Base-by-base conservation (phyloP, 1,140 invertebrate species). In the Scaptomyza pallida region DNA sequence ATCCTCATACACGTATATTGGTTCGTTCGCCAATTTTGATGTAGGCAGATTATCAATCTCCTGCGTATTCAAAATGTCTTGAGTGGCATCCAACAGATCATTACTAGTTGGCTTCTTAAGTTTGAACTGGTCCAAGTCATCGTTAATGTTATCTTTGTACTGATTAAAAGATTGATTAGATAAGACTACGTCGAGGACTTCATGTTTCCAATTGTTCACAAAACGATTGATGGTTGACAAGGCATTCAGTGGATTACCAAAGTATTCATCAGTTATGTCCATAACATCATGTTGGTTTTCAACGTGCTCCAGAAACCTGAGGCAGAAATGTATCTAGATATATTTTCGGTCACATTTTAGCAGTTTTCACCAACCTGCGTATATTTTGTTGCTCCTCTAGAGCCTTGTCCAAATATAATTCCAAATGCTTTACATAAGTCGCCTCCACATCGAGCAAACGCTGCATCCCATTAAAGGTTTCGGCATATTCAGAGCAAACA, bases 11-110 rank as follows among this genome's bases (percentile, higher is more conserved):
- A 95, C 30, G 98, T 92, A 74, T 95, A 94, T 13, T 3, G 40
- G 19, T 2, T 98, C 98, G 47, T 95, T 92, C 1, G 98, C 97
- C 62, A 99, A 93, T 33, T 96, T 95, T 0, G 94, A 92, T 6
- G 98, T 97, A 33, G 98, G 94, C 6, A 99, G 92, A 60, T 96
- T 94, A 91, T 99, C 99, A 4, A 97, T 98, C 80, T 98, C 96
- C 92, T 99, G 98, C 9, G 99, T 93, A 47, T 98, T 93, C 64
- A 97, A 96, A 30, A 99, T 92, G 16, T 98, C 98, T n/a, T 95
- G 94, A 6, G 97, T 97, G 8, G 98, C 98, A 1, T 98, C 98
- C 74, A 95, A 95, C 30, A 99, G 92, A 92, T 99, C 98, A 89
- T 97, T 96, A 45, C 95, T 93, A 0, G 95, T 94, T 1, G 97